A percentile compares a stretch with the other conserved stretches of the same genome.
Conservation (phyloP, 2,113 vertebrate species). For the Terrapene triunguis region DNA sequence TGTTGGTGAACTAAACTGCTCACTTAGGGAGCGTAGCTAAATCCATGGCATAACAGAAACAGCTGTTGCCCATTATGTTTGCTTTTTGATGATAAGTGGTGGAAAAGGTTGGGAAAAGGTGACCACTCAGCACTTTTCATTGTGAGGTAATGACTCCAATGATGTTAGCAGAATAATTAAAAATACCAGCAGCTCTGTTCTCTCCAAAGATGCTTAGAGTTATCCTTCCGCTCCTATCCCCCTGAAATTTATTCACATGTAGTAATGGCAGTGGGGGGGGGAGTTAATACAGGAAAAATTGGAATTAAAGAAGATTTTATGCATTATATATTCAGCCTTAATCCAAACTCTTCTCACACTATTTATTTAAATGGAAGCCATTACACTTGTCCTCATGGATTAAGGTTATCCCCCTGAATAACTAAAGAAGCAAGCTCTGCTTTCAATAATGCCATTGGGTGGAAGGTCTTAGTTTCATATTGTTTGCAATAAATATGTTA, state of each 20-base stretch:
- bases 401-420: neutral
- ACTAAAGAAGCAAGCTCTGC: neutral
- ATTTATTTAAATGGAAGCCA: conserved; percentile 3
- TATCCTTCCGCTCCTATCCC: neutral
- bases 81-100: conserved; percentile 64
- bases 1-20: conserved; percentile 33
- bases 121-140: conserved; percentile 66
- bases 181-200: conserved; percentile 35
- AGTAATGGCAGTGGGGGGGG: neutral
- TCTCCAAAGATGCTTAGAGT: conserved; percentile 32
- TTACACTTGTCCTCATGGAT: neutral
- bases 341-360: neutral
- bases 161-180: conserved; percentile 67
- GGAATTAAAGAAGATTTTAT: conserved; percentile 50
- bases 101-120: conserved; percentile 70
- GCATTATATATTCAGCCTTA: neutral
- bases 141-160: conserved; percentile 53
- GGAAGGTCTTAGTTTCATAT: accelerated
- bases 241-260: conserved; percentile 39
- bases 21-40: conserved; percentile 35
- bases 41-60: conserved; percentile 43
- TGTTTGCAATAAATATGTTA: neutral
- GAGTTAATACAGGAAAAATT: conserved; percentile 39
- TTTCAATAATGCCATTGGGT: neutral
- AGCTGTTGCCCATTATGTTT: conserved; percentile 67